These are phyloP conservation scores for Oreonectes daqikongensis DNA, from an alignment of 2,797 vertebrate species.

Conservation along the genomic window DNA sequence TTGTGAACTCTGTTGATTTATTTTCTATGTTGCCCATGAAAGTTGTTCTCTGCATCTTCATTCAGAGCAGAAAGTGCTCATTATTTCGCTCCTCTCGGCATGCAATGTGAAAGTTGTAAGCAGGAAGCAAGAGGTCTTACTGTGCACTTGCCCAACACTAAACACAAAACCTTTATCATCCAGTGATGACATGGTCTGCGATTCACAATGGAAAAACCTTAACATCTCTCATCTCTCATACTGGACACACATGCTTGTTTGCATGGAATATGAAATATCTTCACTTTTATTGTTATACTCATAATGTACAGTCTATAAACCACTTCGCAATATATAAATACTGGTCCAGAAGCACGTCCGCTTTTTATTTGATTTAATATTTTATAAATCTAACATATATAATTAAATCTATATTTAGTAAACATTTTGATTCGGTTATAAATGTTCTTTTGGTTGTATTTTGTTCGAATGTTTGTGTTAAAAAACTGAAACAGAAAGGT, in stretches of 20 bases:
- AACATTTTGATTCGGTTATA: too few species aligned
- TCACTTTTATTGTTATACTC: neutral
- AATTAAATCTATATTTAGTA: too few species aligned
- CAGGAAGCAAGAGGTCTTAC: conserved; percentile 5
- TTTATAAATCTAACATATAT: too few species aligned
- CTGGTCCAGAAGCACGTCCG: too few species aligned
- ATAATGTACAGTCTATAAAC: too few species aligned
- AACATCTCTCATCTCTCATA: neutral
- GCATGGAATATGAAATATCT: neutral
- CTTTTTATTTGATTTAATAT: too few species aligned
- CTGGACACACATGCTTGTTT: too few species aligned
- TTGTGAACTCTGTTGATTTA: neutral
- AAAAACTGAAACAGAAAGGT: too few species aligned
- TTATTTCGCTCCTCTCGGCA: neutral
- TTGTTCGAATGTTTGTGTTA: too few species aligned
- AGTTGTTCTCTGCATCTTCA: neutral
- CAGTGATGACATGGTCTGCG: neutral
- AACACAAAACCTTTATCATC: neutral
- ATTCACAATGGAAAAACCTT: neutral
- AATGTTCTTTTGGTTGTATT: too few species aligned
- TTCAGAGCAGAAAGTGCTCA: neutral
- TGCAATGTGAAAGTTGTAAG: neutral
- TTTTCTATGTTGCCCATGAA: neutral
- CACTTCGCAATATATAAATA: too few species aligned
- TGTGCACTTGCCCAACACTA: conserved; percentile 12